Base-by-base conservation (phyloP, 2,113 vertebrate species). In the Poicephalus meyeri region DNA sequence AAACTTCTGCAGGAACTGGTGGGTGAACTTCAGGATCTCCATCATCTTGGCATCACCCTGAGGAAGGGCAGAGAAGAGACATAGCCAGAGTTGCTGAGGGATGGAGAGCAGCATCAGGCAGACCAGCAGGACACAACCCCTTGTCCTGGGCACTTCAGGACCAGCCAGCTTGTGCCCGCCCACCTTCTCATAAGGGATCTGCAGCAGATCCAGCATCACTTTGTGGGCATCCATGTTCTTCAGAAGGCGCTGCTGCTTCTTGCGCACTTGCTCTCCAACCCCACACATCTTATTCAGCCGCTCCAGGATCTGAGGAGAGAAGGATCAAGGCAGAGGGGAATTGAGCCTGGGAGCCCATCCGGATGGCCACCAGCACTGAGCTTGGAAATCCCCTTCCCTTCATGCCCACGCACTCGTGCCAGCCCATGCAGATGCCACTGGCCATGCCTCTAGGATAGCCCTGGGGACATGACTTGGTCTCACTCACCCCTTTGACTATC, bases 191-290 rank as follows among this genome's bases (percentile, higher is more conserved):
- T 99, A 99, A 21, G 99, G 99, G 65, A 99, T 98, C 97, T 99
- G 99, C 95, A 99, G 98, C 87, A 99, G 98, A 95, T 99, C 99
- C 98, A 99, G 96, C 99, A 99, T 99, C 96, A 99, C 99, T 96
- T 99, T 99, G 97, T 99, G 99, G 76, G 99, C 99, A 0, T 99
- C 99, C 99, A 99, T 99, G 98, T 99, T 99, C 98, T 99, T 99
- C 91, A 99, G 88, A 46, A 99, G 94, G 72, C 99, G 98, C 96
- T 99, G 99, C 97, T 99, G 99, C 95, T 99, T 99, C 98, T 99
- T 99, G 97, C 99, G 98, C 83, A 99, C 98, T 95, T 98, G 98
- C 88, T 98, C 98, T 7, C 99, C 99, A 0, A 98, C 98, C 15
- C 98, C 99, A 1, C 99, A 99, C 99, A 99, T 99, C 97, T 99